These are phyloP conservation scores for Anguilla anguilla DNA, from an alignment of 2,797 vertebrate species.

Conservation along the genomic window DNA sequence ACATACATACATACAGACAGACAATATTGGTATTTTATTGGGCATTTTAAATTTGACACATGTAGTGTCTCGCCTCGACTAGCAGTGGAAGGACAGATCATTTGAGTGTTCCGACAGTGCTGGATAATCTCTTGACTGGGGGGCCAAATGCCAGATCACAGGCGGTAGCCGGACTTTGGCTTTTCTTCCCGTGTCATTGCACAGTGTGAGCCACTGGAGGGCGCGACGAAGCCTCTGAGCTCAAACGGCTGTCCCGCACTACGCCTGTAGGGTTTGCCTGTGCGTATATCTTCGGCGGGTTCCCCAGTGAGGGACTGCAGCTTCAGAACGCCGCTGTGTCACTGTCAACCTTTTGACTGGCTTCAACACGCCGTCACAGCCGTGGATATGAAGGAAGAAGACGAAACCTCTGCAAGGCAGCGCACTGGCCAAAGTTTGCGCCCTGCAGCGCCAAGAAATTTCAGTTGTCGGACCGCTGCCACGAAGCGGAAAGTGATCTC, in stretches of 20 bases:
- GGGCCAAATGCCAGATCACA: no score
- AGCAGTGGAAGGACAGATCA: no score
- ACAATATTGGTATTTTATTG: no score
- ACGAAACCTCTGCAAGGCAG: slow-evolving; percentile 55
- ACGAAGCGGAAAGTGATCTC: background rate
- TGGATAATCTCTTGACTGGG: no score
- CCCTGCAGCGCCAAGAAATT: background rate
- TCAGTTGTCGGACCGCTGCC: background rate
- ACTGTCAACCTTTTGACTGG: slow-evolving; percentile 59
- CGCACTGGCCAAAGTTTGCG: slow-evolving; percentile 31
- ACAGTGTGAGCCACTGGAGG: slow-evolving; percentile 49
- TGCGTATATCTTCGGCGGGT: slow-evolving; percentile 53
- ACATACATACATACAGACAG: no score
- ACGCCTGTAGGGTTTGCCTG: slow-evolving; percentile 61
- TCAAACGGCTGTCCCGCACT: slow-evolving; percentile 5
- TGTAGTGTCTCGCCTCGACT: no score
- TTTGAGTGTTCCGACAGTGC: no score
- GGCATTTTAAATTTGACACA: no score
- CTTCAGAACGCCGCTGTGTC: slow-evolving; percentile 68
- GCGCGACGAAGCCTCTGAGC: slow-evolving; percentile 32
- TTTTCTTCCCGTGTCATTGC: background rate
- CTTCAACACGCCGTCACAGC: slow-evolving; percentile 18
- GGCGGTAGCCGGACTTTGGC: background rate
- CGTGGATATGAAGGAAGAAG: slow-evolving; percentile 54
- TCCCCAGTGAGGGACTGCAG: slow-evolving; percentile 57